Evolutionary conservation across 2,888 invertebrate species (phyloP), one percentile per base, ranked within the genome.

Genomic region (Lochmaea capreae): DNA sequence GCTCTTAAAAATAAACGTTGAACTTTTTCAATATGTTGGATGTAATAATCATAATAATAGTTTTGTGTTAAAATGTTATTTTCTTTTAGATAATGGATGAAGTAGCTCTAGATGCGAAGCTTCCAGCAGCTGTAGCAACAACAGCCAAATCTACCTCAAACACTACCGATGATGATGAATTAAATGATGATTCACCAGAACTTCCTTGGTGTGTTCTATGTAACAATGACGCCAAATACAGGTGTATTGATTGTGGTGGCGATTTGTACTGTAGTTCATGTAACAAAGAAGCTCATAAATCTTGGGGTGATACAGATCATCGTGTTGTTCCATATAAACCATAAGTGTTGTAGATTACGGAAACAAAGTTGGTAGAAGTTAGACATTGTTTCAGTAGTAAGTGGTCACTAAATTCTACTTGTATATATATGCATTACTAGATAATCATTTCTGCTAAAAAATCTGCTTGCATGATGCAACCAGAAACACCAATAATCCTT

Each of bases 191-290:
- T 18, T 49, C 84, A 8, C 84, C 85, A 2, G 93, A 94, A 83
- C 87, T 95, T 62, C 94, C 94, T 4, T 94, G 94, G 90, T 97
- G 97, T 87, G 93, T 93, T 78, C 93, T 96, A 79, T 97, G 97
- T 85, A 95, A 95, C 85, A 93, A 93, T 84, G 93, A 94, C 87
- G 94, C 95, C 2, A 89, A 87, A 10, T 87, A 92, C 77, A 88
- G 93, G 66, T 97, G 97, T 84, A 86, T 90, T 61, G 95, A 93
- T 74, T 97, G 97, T 86, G 91, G 90, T 76, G 91, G 90, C 54
- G 96, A 97, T 85, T 88, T 96, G 10, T 97, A 94, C 85, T 97
- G 97, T 85, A 88, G 89, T 14, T 86, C 88, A 71, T 97, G 97
- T 85, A 96, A 92, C 83, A 87, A 87, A 58, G 93, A 94, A 81